These are phyloP conservation scores for Aspiorhynchus laticeps DNA, from an alignment of 2,113 vertebrate genomes.

Conservation along the genomic window DNA sequence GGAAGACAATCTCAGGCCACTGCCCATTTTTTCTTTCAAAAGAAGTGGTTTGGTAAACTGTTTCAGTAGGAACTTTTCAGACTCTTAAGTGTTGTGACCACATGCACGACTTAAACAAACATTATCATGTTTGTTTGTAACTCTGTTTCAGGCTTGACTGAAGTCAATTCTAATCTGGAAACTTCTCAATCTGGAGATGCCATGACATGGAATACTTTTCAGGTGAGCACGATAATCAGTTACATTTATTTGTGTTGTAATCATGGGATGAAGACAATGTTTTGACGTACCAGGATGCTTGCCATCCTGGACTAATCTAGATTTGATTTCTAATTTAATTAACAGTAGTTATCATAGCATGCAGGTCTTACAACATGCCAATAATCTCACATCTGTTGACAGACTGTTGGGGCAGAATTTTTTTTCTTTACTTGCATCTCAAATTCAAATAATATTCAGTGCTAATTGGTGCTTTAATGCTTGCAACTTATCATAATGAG, in stretches of 20 bases:
- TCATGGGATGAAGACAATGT: background rate
- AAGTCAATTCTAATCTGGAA: slow-evolving; percentile 72
- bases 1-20: background rate
- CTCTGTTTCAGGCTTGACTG: slow-evolving; percentile 80
- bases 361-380: no score
- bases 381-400: no score
- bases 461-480: no score
- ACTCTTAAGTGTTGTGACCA: background rate
- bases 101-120: background rate
- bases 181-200: slow-evolving; percentile 77
- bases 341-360: no score
- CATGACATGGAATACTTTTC: slow-evolving; percentile 87
- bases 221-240: slow-evolving; percentile 74
- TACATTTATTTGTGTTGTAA: background rate
- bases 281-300: background rate
- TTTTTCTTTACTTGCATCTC: no score
- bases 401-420: no score
- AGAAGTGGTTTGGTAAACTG: background rate
- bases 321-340: background rate
- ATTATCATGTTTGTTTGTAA: background rate
- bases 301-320: no score
- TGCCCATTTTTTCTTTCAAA: background rate
- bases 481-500: no score
- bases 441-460: no score
- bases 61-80: background rate